Evolutionary conservation across 2,797 vertebrate species (phyloP), one percentile per base, ranked within the genome.

Genomic region (Myripristis jacobus): DNA sequence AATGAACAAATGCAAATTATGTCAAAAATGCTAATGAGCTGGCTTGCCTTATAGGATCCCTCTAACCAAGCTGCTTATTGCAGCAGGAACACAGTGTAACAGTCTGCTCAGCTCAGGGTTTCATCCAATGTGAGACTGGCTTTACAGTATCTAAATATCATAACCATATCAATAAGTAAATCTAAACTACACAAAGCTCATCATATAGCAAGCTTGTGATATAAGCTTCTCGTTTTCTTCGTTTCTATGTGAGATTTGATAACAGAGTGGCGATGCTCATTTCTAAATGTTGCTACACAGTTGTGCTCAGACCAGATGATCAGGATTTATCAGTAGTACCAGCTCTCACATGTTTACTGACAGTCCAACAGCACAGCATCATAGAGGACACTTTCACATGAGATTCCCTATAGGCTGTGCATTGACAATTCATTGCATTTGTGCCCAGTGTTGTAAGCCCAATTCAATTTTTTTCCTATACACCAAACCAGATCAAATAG

Each of bases 31-130:
- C 15, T 9, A 53, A 53, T 38, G 36, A 27, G 51, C 24, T 38
- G 36, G 25, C 25, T 53, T 53, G 24, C 15, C 27, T 18, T 18
- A 13, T 29, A 16, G 3, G 19, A 29, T 7, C 13, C 6, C 3
- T 13, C 7, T 29, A 38, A 13, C 36, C 11, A 0, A n/a, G 51
- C 6, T 27, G 24, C 24, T 55, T 27, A 15, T 57, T 61, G 8
- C 19, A 57, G 54, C 25, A 34, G 38, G 24, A 52, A 59, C 43
- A 24, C 24, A 34, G 31, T 27, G 24, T 46, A 70, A 70, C 5
- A n/a, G 13, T 43, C 29, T 55, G 57, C 44, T 67, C 31, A 44
- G 29, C 22, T 60, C 21, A 21, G 12, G 36, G 12, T 38, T 38
- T 38, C 0, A 13, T 38, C 13, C 36, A 38, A 38, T 13, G 13